Evolutionary conservation across 2,888 invertebrate genomes (phyloP).

Genomic region (Elysia crispata): DNA sequence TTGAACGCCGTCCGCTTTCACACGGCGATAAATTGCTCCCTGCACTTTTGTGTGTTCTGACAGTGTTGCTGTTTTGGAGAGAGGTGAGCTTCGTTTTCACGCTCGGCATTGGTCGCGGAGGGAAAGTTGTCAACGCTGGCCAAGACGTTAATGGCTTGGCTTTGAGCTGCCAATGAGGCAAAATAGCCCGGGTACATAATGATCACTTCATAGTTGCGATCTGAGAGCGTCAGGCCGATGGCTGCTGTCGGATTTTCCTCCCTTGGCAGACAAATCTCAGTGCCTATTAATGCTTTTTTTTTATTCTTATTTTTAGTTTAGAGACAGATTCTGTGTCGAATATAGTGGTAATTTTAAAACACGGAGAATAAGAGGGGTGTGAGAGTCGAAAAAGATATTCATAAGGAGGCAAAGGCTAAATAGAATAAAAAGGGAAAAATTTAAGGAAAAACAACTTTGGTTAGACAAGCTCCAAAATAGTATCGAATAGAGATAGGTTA

Average conservation of each 20-base stretch:
- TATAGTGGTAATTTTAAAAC: too few species aligned
- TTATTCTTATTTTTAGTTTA: too few species aligned
- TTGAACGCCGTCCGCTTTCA: slow-evolving; percentile 42
- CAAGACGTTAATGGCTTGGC: slow-evolving; percentile 46
- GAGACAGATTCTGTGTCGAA: too few species aligned
- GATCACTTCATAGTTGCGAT: slow-evolving; percentile 44
- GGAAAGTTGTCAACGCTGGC: slow-evolving; percentile 28
- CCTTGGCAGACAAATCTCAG: too few species aligned
- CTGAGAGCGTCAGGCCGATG: slow-evolving; percentile 21
- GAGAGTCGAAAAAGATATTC: too few species aligned
- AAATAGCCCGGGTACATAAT: slow-evolving; percentile 43
- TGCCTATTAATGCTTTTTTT: too few species aligned
- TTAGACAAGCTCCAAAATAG: too few species aligned
- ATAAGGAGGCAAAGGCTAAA: too few species aligned
- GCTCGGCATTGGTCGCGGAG: slow-evolving; percentile 44
- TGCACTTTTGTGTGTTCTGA: slow-evolving; percentile 42
- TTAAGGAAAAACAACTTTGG: too few species aligned
- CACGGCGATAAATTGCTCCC: slow-evolving; percentile 47
- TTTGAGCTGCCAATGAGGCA: slow-evolving; percentile 21
- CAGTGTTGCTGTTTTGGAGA: slow-evolving; percentile 47
- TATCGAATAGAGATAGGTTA: too few species aligned
- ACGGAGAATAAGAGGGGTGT: too few species aligned
- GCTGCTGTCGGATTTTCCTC: slow-evolving; percentile 3
- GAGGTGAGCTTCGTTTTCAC: slow-evolving; percentile 37
- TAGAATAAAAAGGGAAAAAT: too few species aligned